Evolutionary conservation across 1,140 invertebrate genomes (phyloP), one percentile per base, ranked within the genome.

Genomic region (Argopecten irradians): DNA sequence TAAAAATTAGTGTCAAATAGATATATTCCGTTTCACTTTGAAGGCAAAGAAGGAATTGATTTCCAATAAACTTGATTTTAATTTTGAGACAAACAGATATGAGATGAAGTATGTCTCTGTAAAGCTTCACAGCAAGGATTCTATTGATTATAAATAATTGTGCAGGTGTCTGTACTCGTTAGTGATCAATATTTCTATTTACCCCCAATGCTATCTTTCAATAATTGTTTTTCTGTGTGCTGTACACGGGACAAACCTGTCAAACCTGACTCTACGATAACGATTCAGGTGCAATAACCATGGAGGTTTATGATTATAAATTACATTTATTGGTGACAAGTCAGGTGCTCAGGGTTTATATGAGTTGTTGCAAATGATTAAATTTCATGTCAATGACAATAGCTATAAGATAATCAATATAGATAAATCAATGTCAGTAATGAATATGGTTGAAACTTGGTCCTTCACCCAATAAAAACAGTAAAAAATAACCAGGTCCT

Each of bases 81-180:
- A 71, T 71, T 71, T 71, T 11, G 55, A 71, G 55, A 71, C 55
- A 71, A 71, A 71, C 55, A 5, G 28, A 3, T 28, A 71, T n/a
- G 55, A 71, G 55, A 71, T 71, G 55, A 71, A 28, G 55, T 11
- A 71, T 71, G n/a, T 71, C 55, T 71, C 55, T 71, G 55, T 71
- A 71, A 71, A 28, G 55, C 55, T n/a, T 71, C n/a, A 5, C 55
- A 28, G 55, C 16, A 71, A 11, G 55, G 55, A 16, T 28, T 28
- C 16, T 71, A 71, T 71, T 71, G 55, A 71, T 71, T 71, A 71
- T 28, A 28, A 46, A n/a, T 71, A 71, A 71, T 71, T 71, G n/a
- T 71, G n/a, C 22, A 28, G 22, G 55, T n/a, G 55, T 71, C 55
- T 28, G 7, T 71, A n/a, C 55, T 71, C 55, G 7, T 28, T 7